Evolutionary conservation across 2,797 vertebrate genomes (phyloP), one percentile per base, ranked within the genome.

Genomic region (Craterocephalus amniculus): DNA sequence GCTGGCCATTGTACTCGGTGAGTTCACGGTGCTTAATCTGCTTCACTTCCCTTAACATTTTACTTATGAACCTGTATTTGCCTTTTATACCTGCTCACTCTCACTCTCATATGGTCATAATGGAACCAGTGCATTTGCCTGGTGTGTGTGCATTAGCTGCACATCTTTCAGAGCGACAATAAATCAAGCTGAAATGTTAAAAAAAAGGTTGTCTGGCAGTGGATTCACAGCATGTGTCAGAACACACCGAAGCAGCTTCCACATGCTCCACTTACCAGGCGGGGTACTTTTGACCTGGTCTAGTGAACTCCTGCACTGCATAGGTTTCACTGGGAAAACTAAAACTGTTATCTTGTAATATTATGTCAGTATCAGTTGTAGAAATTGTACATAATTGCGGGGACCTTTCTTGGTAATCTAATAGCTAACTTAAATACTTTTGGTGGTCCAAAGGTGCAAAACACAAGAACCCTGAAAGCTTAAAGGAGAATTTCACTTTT

Each of bases 1-100:
- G 97, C 79, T 99, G 71, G 95, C 93, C 74, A 96, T 99, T 34
- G 97, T 99, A 67, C 94, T 99, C 6, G 96, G 97, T 98, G 87
- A 97, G 96, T 94, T n/a, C 75, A 4, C 68, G 18, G 51, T 43
- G 9, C 31, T 70, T 27, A 13, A 55, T 60, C 60, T 4, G 1
- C 63, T 58, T 63, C 7, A 16, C 26, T 38, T 36, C 4, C 48
- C 31, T 62, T 32, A 63, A 62, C 27, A 66, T 67, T 67, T 70
- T 45, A 10, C 11, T n/a, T 10, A 59, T 66, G 1, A 32, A 31
- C 56, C 54, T 66, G 62, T 63, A 6, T 20, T 72, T 2, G 22
- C 29, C 48, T 59, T 68, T 64, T 65, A 8, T 14, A 12, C 63
- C 65, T 48, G 32, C 13, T 80, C 62, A 63, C 36, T 45, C 59